Evolutionary conservation across 2,113 vertebrate species (phyloP).

Genomic region (Cathartes aura): DNA sequence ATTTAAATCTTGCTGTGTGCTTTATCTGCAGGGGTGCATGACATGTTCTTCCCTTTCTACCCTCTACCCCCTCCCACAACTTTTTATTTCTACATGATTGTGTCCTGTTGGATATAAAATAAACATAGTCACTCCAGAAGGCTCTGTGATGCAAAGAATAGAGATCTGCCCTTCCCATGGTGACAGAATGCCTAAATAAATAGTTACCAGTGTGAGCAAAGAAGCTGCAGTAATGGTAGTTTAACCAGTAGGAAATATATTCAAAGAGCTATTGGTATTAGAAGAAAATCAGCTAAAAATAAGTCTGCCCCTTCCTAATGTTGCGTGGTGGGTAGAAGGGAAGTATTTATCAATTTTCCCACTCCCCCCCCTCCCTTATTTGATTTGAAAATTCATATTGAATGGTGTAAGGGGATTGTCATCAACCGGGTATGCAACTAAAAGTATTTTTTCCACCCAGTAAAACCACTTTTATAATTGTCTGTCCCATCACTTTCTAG

Average conservation of each 20-base stretch:
- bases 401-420: rapidly evolving
- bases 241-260: not conserved
- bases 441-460: not conserved
- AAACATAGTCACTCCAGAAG: not conserved
- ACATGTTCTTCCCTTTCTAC: not conserved
- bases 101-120: conserved; percentile 4
- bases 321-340: not conserved
- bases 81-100: not conserved
- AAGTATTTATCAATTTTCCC: not conserved
- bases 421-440: not conserved
- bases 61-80: not conserved
- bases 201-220: not conserved
- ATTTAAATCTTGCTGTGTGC: not conserved
- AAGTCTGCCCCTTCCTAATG: not conserved
- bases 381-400: not conserved
- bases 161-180: not conserved
- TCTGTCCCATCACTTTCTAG: not conserved
- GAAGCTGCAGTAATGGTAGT: not conserved
- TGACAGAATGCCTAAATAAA: conserved; percentile 27
- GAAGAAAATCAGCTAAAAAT: conserved; percentile 3
- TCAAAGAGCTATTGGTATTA: not conserved
- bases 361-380: rapidly evolving
- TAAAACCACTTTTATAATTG: not conserved
- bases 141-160: not conserved
- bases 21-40: not conserved